These are phyloP conservation scores for Pogonophryne albipinna DNA, from an alignment of 2,797 vertebrate genomes.

Conservation along the genomic window DNA sequence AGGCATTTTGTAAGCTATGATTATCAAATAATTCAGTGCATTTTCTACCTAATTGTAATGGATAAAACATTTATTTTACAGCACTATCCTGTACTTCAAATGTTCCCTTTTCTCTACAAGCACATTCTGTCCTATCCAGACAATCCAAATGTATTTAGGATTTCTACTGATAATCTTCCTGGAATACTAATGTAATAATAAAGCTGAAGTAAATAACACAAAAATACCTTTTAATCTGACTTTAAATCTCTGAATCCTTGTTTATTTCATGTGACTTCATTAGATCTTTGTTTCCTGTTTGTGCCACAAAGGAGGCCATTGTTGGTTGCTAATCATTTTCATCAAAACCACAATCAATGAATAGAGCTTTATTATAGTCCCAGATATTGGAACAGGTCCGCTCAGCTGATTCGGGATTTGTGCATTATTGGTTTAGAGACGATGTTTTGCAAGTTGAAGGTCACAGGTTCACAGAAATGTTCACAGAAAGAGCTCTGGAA, in stretches of 20 bases:
- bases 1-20: background rate
- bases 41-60: background rate
- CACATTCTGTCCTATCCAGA: background rate
- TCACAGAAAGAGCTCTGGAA: conserved; percentile 1
- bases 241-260: conserved; percentile 17
- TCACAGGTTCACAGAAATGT: background rate
- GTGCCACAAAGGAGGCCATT: conserved; percentile 55
- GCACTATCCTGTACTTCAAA: background rate
- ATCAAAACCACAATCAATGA: conserved; percentile 56
- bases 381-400: conserved; percentile 39
- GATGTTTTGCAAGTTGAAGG: background rate
- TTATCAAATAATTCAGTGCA: background rate
- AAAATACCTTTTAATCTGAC: conserved; percentile 11
- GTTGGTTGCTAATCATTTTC: conserved; percentile 61
- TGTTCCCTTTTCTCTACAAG: background rate
- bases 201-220: conserved; percentile 11
- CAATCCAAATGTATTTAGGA: background rate
- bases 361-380: conserved; percentile 54
- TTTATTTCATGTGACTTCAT: conserved; percentile 36
- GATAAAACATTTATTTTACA: background rate
- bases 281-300: conserved; percentile 36
- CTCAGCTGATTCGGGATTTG: conserved; percentile 61
- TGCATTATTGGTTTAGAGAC: conserved; percentile 24
- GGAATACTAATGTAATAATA: conserved; percentile 1
- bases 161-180: background rate